Conservation (phyloP, 2,888 invertebrate species). For the Hemaris fuciformis region DNA sequence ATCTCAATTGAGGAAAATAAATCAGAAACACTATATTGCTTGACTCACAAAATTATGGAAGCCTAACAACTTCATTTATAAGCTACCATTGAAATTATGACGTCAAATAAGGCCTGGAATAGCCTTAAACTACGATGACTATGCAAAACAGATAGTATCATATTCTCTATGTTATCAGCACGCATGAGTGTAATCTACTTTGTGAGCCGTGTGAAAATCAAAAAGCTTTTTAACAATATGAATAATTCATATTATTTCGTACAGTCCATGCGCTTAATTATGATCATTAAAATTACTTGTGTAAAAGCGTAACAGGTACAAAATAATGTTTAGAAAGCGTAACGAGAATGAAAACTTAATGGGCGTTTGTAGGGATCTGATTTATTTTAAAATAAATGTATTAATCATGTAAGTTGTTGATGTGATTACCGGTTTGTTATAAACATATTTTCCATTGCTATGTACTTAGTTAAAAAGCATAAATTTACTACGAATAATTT, state of each 20-base stretch:
- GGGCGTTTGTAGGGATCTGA: slow-evolving; percentile 18
- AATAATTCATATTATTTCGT: slow-evolving; percentile 5
- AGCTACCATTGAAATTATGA: too few species aligned
- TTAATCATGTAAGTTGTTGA: neutral
- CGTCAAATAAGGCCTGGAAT: neutral
- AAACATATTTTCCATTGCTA: too few species aligned
- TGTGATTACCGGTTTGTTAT: neutral
- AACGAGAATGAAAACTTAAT: slow-evolving; percentile 40
- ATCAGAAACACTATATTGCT: too few species aligned
- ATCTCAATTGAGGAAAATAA: too few species aligned
- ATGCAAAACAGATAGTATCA: neutral
- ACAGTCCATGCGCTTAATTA: slow-evolving; percentile 36
- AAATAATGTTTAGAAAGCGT: slow-evolving; percentile 68
- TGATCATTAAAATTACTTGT: slow-evolving; percentile 44
- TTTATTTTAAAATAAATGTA: neutral
- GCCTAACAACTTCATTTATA: too few species aligned
- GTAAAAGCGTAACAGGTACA: slow-evolving; percentile 46
- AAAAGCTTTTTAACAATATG: slow-evolving; percentile 6
- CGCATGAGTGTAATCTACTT: neutral
- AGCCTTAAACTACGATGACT: neutral
- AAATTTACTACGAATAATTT: too few species aligned
- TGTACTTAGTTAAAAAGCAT: too few species aligned
- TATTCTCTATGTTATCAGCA: neutral
- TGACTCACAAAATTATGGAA: too few species aligned
- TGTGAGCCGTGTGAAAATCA: slow-evolving; percentile 10